phyloP scores from a whole-genome alignment of 2,888 invertebrate genomes.

The Coremacera marginata region DNA sequence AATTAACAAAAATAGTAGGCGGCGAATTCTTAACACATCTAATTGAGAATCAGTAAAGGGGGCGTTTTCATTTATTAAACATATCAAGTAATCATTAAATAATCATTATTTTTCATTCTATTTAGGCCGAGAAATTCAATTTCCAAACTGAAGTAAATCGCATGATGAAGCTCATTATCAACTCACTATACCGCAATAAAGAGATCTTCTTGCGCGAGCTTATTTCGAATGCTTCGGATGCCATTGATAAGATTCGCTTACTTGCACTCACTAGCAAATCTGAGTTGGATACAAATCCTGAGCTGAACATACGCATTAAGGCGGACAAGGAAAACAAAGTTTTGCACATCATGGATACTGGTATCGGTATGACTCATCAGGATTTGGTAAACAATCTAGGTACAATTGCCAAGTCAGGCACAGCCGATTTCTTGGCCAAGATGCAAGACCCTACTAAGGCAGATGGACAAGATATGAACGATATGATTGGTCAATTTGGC shows the following conservation, averaged over 20 bases:
- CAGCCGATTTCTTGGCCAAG: slow-evolving; percentile 94
- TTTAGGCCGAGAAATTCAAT: slow-evolving; percentile 81
- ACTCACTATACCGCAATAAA: slow-evolving; percentile 98
- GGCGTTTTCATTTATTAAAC: too few species aligned
- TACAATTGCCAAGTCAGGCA: slow-evolving; percentile 98
- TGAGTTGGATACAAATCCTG: slow-evolving; percentile 82
- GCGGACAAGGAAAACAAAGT: slow-evolving; percentile 93
- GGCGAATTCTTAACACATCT: too few species aligned
- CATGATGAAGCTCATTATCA: slow-evolving; percentile 99
- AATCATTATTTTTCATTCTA: slow-evolving; percentile 26
- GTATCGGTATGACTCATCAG: slow-evolving; percentile 96
- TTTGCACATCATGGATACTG: slow-evolving; percentile 95
- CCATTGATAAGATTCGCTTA: slow-evolving; percentile 96
- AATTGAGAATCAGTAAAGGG: too few species aligned
- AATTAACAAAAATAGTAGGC: too few species aligned
- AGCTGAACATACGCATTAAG: slow-evolving; percentile 90
- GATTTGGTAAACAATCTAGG: slow-evolving; percentile 97
- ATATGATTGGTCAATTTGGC: slow-evolving; percentile 99
- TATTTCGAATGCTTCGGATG: slow-evolving; percentile 99
- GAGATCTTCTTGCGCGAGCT: slow-evolving; percentile 98
- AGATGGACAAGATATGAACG: slow-evolving; percentile 83
- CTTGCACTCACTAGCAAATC: slow-evolving; percentile 89
- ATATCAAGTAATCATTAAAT: too few species aligned
- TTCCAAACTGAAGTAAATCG: slow-evolving; percentile 99
- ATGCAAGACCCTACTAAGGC: slow-evolving; percentile 77